These are phyloP conservation scores for Sipha flava DNA, from an alignment of 1,140 invertebrate genomes.

Conservation along the genomic window DNA sequence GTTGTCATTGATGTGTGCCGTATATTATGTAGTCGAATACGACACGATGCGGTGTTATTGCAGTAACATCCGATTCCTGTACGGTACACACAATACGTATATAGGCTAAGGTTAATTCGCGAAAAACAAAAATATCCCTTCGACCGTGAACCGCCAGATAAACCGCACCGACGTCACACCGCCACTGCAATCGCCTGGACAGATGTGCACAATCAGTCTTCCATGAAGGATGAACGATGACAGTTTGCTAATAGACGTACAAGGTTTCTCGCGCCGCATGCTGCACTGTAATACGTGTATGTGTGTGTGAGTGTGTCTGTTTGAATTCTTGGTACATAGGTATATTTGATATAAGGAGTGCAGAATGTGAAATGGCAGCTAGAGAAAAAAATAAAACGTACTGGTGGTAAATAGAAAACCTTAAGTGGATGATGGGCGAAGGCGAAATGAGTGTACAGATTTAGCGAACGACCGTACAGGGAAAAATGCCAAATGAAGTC, in stretches of 20 bases:
- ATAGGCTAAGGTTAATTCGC: too few species aligned
- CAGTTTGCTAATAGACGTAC: not conserved
- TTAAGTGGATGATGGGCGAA: not conserved
- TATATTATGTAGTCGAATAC: not conserved
- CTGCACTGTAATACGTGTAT: not conserved
- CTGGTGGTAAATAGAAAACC: not conserved
- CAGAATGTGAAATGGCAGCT: not conserved
- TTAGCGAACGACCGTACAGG: not conserved
- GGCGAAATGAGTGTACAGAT: not conserved
- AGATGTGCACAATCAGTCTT: not conserved
- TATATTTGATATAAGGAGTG: too few species aligned
- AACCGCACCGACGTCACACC: too few species aligned
- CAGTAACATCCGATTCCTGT: not conserved
- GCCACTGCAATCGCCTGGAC: not conserved
- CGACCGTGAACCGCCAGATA: not conserved
- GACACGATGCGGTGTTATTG: not conserved
- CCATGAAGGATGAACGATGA: conserved; percentile 14
- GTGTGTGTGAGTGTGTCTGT: too few species aligned
- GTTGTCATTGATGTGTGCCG: not conserved
- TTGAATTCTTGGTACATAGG: too few species aligned
- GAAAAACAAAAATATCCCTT: not conserved
- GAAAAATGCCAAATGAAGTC: conserved; percentile 12
- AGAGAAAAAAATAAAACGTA: not conserved
- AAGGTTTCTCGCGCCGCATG: not conserved
- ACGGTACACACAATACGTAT: too few species aligned